Base-by-base conservation (phyloP, 1,140 invertebrate genomes). In the Drosophila cardini region DNA sequence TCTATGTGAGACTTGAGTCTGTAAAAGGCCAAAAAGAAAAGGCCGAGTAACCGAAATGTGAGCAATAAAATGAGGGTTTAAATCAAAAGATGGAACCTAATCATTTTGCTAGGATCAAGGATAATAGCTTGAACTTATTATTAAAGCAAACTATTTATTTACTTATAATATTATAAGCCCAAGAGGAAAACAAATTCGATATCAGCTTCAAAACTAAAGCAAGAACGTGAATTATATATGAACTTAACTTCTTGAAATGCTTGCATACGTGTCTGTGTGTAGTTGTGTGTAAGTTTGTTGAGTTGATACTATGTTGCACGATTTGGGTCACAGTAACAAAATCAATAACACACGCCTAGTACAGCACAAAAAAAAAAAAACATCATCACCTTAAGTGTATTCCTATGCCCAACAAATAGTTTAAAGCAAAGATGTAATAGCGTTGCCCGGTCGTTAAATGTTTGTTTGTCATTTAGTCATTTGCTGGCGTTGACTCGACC, bases 311-410 rank as follows among this genome's bases (percentile, higher is more conserved):
- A 16, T n/a, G 38, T 26, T 15, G 8, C 46, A 21, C 65, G 62
- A 86, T 79, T 76, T 83, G 76, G 82, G 83, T 86, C 83, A 86
- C 55, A 72, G 61, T 30, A 70, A 64, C 76, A 82, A 86, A 87
- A 89, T 86, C 83, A 86, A 86, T 86, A 79, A 57, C 64, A 40
- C 15, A 53, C 32, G 55, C 26, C 43, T 15, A 9, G 53, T 26
- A 26, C 4, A 26, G 2, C 5, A 26, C 53, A 50, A 2, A 62
- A 36, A 15, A 30, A 7, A n/a, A n/a, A 9, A 30, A 15, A 36
- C 16, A 30, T 38, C 34, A 45, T 34, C 16, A 34, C n/a, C 32
- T 32, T 45, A n/a, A 30, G 18, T 18, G n/a, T 6, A 16, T 15
- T 30, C 16, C 16, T 16, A 21, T 46, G 38, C 18, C 18, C 34